Percentiles rank a stretch among this genome's conserved stretches.
These are phyloP conservation scores for Chelonoidis abingdonii DNA, from an alignment of 2,113 vertebrate species.

Conservation along the genomic window DNA sequence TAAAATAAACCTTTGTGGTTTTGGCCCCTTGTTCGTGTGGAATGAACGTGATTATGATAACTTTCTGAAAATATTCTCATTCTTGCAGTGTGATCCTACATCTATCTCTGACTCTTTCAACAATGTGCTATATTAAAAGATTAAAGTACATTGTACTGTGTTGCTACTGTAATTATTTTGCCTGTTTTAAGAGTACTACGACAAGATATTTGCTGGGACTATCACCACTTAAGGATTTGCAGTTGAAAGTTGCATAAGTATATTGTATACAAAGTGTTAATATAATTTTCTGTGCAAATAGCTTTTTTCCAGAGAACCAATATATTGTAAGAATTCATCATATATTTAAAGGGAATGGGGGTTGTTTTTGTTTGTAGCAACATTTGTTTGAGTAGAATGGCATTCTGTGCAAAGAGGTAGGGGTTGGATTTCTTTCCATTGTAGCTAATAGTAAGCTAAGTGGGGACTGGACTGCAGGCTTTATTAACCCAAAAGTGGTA, in stretches of 20 bases:
- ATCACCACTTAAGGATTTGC: not conserved
- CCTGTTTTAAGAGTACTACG: not conserved
- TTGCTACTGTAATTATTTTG: not conserved
- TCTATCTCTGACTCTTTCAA: not conserved
- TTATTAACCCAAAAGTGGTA: not conserved
- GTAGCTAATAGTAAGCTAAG: not conserved
- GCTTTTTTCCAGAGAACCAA: not conserved
- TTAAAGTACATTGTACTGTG: fast-evolving
- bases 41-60: not conserved
- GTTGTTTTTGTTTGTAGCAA: not conserved
- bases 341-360: not conserved
- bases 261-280: not conserved
- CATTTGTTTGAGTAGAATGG: not conserved
- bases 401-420: not conserved
- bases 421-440: not conserved
- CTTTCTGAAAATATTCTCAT: not conserved
- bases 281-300: not conserved
- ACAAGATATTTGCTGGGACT: not conserved
- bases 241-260: not conserved
- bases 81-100: not conserved
- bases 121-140: not conserved
- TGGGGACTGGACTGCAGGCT: not conserved
- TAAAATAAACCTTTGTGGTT: not conserved
- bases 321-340: not conserved
- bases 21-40: not conserved